Base-by-base conservation (phyloP, 2,888 invertebrate genomes). In the Drosophila kanekoi region DNA sequence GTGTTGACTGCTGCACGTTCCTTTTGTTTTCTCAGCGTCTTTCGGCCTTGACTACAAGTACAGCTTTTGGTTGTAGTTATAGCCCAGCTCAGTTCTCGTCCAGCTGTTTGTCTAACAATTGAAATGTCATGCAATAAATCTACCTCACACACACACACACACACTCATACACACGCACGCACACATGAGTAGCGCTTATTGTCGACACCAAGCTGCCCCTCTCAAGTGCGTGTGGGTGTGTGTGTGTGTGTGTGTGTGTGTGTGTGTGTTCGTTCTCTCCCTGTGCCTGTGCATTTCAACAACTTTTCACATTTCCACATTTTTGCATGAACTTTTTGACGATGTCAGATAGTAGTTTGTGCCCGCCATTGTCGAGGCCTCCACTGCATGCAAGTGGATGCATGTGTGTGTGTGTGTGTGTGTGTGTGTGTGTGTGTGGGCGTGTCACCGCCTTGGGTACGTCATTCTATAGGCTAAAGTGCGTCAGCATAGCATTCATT, bases 71-170 rank as follows among this genome's bases (percentile, higher is more conserved):
- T 48, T 72, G 72, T 56, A 51, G 69, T 59, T 69, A 52, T 61
- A 60, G 77, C 77, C 77, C 60, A 57, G 62, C 72, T 77, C 78
- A 66, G 69, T 75, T 64, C 68, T 72, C 87, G 82, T 87, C 84
- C 87, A 84, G 85, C 87, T 84, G 84, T 84, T 84, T 84, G 87
- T 84, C 84, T 80, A 84, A 84, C 85, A 84, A 84, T 84, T 84
- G 87, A 84, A 84, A 87, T 87, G 87, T 84, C 85, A 84, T 81
- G 84, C 84, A 80, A 87, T 84, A 84, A 84, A 84, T 84, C 85
- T 84, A 77, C 80, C 75, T 67, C 71, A 58, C 81, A 75, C 65
- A 71, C 64, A 61, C 66, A 44, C 67, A 47, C 61, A 58, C 56
- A 61, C 66, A 44, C 67, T 45, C 61, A 58, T 52, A 20, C 70